Evolutionary conservation across 2,113 vertebrate genomes (phyloP), one percentile per base, ranked within the genome.

Genomic region (Hydrochoerus hydrochaeris): DNA sequence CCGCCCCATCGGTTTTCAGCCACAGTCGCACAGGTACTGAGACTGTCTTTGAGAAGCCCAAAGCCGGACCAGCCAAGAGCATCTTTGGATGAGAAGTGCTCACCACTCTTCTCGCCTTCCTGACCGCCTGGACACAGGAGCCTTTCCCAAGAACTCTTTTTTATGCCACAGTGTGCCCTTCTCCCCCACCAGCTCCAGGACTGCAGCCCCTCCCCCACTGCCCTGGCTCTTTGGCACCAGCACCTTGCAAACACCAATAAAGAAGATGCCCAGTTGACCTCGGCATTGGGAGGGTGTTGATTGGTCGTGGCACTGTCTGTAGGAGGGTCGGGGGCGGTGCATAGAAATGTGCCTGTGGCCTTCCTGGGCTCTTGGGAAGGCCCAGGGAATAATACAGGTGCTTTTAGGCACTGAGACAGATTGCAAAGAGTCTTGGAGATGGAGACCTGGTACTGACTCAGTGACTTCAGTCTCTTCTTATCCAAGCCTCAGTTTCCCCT

Each of bases 1-100:
- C 98, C 3, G 99, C 99, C 58, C 99, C 99, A 0, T 99, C 99
- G 0, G 95, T 99, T 71, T 99, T 99, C 98, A 99, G 99, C 92
- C 96, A 97, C 0, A 97, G 98, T 85, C 99, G 99, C 95, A 98
- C 99, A 0, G 99, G 99, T 24, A 94, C 95, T 0, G 99, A 99
- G 98, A 99, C 99, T 0, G 99, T 98, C 73, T 98, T 99, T 60
- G 98, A 99, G 49, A 99, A 99, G 65, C 98, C 99, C 0, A 98
- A 98, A 85, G 95, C 97, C 0, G 98, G 98, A 52, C 99, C 99
- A 0, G 97, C 99, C 88, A 99, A 99, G 98, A 99, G 99, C 3
- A 98, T 99, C 91, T 99, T 99, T 95, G 98, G 98, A 97, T 99
- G 99, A 98, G 84, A 93, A 28, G 22, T 35, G 5, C 44, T 0